phyloP scores from a whole-genome alignment of 1,140 invertebrate genomes.

The Drosophila tristis region DNA sequence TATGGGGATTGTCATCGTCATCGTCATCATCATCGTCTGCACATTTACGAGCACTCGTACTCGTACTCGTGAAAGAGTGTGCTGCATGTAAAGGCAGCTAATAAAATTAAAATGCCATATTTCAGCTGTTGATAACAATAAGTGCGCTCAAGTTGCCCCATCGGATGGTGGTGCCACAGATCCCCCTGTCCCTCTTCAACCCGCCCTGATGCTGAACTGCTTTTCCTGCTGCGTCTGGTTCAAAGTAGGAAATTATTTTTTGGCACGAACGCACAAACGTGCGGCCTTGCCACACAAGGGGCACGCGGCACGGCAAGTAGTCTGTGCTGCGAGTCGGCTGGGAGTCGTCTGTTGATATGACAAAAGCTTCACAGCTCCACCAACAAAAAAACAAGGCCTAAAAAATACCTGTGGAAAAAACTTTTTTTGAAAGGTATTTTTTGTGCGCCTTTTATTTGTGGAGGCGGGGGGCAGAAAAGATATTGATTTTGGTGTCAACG shows the following conservation, averaged over 20 bases:
- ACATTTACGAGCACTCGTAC: slow-evolving; percentile 21
- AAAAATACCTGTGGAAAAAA: slow-evolving; percentile 75
- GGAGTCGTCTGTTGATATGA: slow-evolving; percentile 66
- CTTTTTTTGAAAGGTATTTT: slow-evolving; percentile 52
- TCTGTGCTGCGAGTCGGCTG: slow-evolving; percentile 22
- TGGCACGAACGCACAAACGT: slow-evolving; percentile 79
- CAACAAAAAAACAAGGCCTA: slow-evolving; percentile 19
- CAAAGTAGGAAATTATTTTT: slow-evolving; percentile 76
- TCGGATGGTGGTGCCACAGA: slow-evolving; percentile 28
- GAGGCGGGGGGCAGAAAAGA: slow-evolving; percentile 7
- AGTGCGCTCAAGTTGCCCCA: slow-evolving; percentile 72
- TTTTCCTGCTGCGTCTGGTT: slow-evolving; percentile 44
- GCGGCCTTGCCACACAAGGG: slow-evolving; percentile 42
- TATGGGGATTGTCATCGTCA: slow-evolving; percentile 50
- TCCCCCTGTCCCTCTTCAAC: neutral
- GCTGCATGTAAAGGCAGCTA: slow-evolving; percentile 73
- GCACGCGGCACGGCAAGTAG: neutral
- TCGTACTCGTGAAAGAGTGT: slow-evolving; percentile 32
- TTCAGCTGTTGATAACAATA: slow-evolving; percentile 83
- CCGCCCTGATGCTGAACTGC: neutral
- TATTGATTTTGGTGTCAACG: slow-evolving; percentile 73
- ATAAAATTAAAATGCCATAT: slow-evolving; percentile 83
- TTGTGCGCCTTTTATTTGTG: neutral
- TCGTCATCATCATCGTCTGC: slow-evolving; percentile 36
- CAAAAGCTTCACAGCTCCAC: slow-evolving; percentile 41